A percentile compares a stretch with the other conserved stretches of the same genome.
phyloP scores from a whole-genome alignment of 2,888 invertebrate species.

The Meiosimyza decipiens region DNA sequence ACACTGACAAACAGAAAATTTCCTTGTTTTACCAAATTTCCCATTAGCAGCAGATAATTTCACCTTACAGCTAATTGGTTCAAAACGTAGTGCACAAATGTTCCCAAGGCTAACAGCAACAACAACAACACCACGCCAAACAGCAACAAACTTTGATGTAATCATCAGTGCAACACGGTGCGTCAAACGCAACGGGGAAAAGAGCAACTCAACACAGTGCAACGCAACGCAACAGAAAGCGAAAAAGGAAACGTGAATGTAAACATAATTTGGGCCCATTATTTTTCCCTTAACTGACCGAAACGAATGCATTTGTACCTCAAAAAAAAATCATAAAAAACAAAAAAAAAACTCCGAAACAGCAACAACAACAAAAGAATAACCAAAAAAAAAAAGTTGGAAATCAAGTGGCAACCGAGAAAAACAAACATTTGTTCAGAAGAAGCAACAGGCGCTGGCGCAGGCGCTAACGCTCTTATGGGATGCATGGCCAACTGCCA shows the following conservation, averaged over 20 bases:
- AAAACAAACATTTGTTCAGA: conserved; percentile 24
- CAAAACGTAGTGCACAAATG: neutral
- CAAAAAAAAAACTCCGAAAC: too few relatives aligned
- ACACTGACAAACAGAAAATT: conserved; percentile 61
- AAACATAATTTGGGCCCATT: conserved; percentile 24
- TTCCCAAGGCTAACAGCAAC: neutral
- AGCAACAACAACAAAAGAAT: too few relatives aligned
- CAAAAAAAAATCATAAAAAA: conserved; percentile 8
- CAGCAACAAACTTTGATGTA: conserved; percentile 20
- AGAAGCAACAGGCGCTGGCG: conserved; percentile 14
- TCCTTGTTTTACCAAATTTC: conserved; percentile 32
- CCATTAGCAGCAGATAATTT: conserved; percentile 36
- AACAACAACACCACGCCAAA: neutral
- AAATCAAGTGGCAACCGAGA: conserved; percentile 24
- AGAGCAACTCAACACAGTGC: neutral
- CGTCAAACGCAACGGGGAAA: conserved; percentile 6
- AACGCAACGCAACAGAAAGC: neutral
- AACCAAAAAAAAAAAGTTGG: neutral
- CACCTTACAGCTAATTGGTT: conserved; percentile 32
- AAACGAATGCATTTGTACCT: conserved; percentile 3
- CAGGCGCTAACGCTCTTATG: conserved; percentile 31
- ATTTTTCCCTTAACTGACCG: conserved; percentile 25
- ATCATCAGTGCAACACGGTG: conserved; percentile 11
- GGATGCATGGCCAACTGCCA: neutral
- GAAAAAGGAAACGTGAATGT: neutral